phyloP scores from a whole-genome alignment of 2,888 invertebrate species.

The Nephrotoma appendiculata region DNA sequence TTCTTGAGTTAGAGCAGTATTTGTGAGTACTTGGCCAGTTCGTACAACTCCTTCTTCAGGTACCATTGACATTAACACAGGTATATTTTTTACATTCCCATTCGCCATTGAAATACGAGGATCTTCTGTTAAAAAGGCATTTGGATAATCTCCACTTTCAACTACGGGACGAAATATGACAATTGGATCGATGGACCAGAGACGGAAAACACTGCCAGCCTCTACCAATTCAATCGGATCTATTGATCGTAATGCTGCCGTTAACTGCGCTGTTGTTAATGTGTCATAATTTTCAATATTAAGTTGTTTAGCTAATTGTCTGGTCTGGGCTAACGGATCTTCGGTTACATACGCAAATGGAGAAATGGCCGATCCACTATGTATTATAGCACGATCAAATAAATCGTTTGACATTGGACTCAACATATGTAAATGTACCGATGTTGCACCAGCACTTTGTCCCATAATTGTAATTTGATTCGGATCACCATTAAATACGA shows the following conservation, averaged over 20 bases:
- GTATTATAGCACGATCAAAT: background rate
- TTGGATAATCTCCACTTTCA: constrained; percentile 24
- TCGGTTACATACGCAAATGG: background rate
- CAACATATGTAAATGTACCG: constrained; percentile 24
- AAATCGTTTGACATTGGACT: background rate
- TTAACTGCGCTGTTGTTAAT: constrained; percentile 17
- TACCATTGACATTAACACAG: constrained; percentile 35
- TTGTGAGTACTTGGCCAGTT: constrained; percentile 26
- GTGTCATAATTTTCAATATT: constrained; percentile 24
- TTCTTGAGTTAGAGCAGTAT: constrained; percentile 17
- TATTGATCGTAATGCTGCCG: constrained; percentile 24
- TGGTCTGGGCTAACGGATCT: constrained; percentile 25
- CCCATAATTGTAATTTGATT: constrained; percentile 20
- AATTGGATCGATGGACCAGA: constrained; percentile 34
- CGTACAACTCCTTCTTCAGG: constrained; percentile 37
- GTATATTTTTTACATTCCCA: constrained; percentile 32
- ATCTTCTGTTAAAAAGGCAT: constrained; percentile 33
- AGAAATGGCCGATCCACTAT: background rate
- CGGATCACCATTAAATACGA: constrained; percentile 21
- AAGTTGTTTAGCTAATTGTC: constrained; percentile 28
- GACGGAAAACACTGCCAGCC: constrained; percentile 16
- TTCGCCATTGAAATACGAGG: constrained; percentile 29
- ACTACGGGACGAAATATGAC: constrained; percentile 29
- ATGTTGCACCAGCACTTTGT: constrained; percentile 26
- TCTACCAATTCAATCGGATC: constrained; percentile 19